Base-by-base conservation (phyloP, 2,888 invertebrate genomes). In the Sturmia bella region DNA sequence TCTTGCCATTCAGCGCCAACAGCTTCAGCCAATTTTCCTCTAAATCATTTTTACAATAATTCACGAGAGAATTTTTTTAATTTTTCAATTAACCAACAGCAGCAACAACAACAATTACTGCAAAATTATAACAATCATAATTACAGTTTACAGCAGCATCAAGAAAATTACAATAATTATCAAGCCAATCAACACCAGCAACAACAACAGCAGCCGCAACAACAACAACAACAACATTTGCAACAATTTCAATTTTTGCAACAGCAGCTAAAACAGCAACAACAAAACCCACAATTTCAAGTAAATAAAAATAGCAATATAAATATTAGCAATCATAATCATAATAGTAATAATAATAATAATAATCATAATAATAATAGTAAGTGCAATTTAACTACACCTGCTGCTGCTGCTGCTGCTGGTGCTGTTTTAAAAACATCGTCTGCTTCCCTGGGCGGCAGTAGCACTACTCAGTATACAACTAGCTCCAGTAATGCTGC, bases 81-180 rank as follows among this genome's bases (percentile, higher is more conserved):
- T 79, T 73, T 73, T 66, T 59, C 66, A 63, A 50, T 32, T 27
- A 82, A 32, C 19, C 64, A 83, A 37, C 78, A 84, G 3, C 78
- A 81, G 17, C 84, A 84, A 12, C 79, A 80, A 45, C 70, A 64
- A 32, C 75, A 82, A 27, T 76, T 75, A 4, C 61, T 21, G 3
- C 6, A 52, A 21, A 61, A 68, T 66, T 56, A 45, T 69, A 80
- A 41, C 39, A 69, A 70, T 72, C 37, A 50, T 52, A 41, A 79
- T 68, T 52, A 61, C 41, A 54, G 15, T 37, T 19, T 64, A 63
- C 87, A 85, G 6, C 80, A 80, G 43, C 56, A 64, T 1, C 76
- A 77, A 32, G 73, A 82, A 45, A 84, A 83, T 68, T 76, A 59
- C 85, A 86, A 68, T 85, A 88, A 85, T 74, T 79, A 84, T 81